Conservation (phyloP, 2,888 invertebrate species). For the Sphaerophoria rueppellii region DNA sequence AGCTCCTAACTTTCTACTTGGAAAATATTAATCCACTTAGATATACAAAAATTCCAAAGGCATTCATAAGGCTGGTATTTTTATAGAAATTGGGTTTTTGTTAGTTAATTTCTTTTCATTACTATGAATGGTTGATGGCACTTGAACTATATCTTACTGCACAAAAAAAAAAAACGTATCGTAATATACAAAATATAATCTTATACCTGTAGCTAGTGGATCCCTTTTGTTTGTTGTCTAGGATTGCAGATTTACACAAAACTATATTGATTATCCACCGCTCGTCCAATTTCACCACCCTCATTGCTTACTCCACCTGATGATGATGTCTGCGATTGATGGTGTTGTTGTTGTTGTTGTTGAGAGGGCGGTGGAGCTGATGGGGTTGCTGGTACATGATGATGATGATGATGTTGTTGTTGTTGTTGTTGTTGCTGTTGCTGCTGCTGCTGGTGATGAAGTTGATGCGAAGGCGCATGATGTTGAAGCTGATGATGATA, state of each 20-base stretch:
- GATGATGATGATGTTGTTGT: conserved; percentile 74
- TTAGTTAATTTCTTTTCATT: neutral
- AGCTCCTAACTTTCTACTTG: too few species aligned
- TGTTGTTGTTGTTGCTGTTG: conserved; percentile 71
- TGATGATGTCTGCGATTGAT: conserved; percentile 49
- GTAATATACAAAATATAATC: conserved; percentile 45
- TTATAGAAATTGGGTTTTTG: too few species aligned
- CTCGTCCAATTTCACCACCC: conserved; percentile 82
- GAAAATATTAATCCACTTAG: too few species aligned
- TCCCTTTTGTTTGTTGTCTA: neutral
- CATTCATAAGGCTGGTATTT: too few species aligned
- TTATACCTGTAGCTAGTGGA: conserved; percentile 53
- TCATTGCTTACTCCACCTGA: conserved; percentile 61
- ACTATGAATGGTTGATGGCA: conserved; percentile 60
- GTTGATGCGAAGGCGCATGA: conserved; percentile 73
- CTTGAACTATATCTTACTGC: conserved; percentile 32
- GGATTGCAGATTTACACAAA: conserved; percentile 84
- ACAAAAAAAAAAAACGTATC: neutral
- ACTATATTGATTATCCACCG: conserved; percentile 93
- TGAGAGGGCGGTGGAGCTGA: conserved; percentile 35
- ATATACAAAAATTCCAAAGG: too few species aligned
- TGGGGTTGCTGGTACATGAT: conserved; percentile 76
- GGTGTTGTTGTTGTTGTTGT: conserved; percentile 62
- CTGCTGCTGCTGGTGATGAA: conserved; percentile 74
- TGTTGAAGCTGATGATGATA: conserved; percentile 44